Evolutionary conservation across 1,140 invertebrate species (phyloP).

Genomic region (Coenobita brevimanus): DNA sequence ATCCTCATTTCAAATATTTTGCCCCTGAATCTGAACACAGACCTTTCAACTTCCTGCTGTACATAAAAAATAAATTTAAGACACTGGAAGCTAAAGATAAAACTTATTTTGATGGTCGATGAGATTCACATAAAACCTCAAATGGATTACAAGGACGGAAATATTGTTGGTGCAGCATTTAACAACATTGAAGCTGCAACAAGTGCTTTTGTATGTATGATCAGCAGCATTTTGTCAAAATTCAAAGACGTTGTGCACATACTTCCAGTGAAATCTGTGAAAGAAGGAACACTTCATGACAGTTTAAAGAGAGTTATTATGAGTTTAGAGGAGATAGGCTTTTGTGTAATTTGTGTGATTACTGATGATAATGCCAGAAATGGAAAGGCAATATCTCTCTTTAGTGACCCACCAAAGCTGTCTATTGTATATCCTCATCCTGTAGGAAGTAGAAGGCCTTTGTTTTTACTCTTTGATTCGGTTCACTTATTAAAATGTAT

Average conservation of each 20-base stretch:
- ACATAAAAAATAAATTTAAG: conserved; percentile 30
- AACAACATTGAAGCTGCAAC: conserved; percentile 52
- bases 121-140: conserved; percentile 68
- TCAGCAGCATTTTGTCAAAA: conserved; percentile 61
- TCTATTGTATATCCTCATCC: conserved; percentile 8
- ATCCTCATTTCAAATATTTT: background rate
- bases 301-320: no score
- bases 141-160: conserved; percentile 66
- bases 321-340: background rate
- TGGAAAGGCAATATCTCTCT: conserved; percentile 13
- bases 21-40: conserved; percentile 3
- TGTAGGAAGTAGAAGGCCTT: background rate
- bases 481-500: conserved; percentile 16
- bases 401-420: conserved; percentile 15
- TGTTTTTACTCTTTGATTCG: conserved; percentile 8
- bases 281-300: no score
- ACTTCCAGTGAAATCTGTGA: conserved; percentile 39
- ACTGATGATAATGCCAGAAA: conserved; percentile 23
- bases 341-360: conserved; percentile 11
- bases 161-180: conserved; percentile 60
- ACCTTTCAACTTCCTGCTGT: background rate
- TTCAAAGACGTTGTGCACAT: conserved; percentile 63
- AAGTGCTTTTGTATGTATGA: conserved; percentile 67
- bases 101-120: conserved; percentile 59
- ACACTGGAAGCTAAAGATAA: background rate